Conservation (phyloP, 1,140 invertebrate species). For the Drosophila serrata region DNA sequence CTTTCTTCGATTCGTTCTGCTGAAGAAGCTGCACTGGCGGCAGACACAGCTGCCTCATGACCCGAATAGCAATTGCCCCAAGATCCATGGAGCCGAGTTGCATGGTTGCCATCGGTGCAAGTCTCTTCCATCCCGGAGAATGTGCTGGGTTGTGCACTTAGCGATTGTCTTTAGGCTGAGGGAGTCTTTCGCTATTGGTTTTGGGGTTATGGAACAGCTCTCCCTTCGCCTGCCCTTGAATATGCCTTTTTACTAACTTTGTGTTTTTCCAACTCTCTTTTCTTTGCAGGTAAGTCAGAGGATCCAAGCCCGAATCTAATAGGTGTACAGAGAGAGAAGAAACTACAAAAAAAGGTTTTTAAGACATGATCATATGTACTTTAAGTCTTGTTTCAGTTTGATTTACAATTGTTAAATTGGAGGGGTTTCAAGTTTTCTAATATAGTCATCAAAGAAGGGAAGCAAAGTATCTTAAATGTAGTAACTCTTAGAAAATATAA, state of each 20-base stretch:
- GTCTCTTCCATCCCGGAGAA: conserved; percentile 13
- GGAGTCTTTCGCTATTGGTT: conserved; percentile 1
- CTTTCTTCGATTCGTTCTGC: conserved; percentile 53
- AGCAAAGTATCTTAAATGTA: too few species aligned
- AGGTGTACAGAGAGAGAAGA: neutral
- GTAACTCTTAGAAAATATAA: too few species aligned
- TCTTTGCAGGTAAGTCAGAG: conserved; percentile 30
- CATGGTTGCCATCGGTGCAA: conserved; percentile 15
- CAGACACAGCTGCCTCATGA: conserved; percentile 50
- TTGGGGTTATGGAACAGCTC: conserved; percentile 3
- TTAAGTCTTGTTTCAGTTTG: neutral
- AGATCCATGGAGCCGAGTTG: conserved; percentile 6
- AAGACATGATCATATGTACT: neutral
- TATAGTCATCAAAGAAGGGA: too few species aligned
- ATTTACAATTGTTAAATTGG: neutral
- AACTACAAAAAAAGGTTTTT: neutral
- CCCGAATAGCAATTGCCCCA: conserved; percentile 57
- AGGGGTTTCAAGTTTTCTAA: too few species aligned
- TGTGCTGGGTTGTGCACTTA: conserved; percentile 19
- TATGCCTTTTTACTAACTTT: conserved; percentile 6
- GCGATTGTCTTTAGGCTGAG: conserved; percentile 26
- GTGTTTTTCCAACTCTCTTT: neutral
- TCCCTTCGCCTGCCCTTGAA: conserved; percentile 18
- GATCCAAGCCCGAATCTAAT: neutral
- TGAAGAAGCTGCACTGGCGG: conserved; percentile 39